A percentile compares a stretch with the other conserved stretches of the same genome.
phyloP scores from a whole-genome alignment of 1,140 invertebrate genomes.

The Drosophila cardini region DNA sequence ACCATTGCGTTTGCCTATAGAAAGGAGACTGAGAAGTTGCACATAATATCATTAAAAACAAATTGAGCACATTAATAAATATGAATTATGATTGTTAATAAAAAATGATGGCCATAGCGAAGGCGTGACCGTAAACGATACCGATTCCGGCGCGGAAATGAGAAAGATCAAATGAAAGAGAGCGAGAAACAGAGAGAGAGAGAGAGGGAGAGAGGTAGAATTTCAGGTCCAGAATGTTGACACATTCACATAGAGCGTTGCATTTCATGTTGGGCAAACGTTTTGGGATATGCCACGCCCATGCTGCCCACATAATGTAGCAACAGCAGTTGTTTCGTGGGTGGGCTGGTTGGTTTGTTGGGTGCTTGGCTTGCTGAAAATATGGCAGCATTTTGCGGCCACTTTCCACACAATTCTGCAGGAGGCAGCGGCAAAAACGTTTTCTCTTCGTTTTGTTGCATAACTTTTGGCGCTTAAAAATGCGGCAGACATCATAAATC shows the following conservation, averaged over 20 bases:
- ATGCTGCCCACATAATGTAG: neutral
- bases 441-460: conserved; percentile 62
- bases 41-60: conserved; percentile 76
- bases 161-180: neutral
- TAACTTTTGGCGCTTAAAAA: conserved; percentile 66
- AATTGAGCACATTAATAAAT: conserved; percentile 79
- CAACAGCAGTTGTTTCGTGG: conserved; percentile 12
- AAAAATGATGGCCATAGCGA: conserved; percentile 55
- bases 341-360: neutral
- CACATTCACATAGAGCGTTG: conserved; percentile 40
- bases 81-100: conserved; percentile 79
- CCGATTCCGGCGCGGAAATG: conserved; percentile 15
- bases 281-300: conserved; percentile 12
- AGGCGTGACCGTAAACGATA: conserved; percentile 35
- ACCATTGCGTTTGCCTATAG: conserved; percentile 1
- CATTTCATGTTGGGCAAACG: conserved; percentile 17
- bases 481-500: conserved; percentile 76
- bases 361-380: conserved; percentile 13
- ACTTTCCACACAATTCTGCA: conserved; percentile 41
- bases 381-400: conserved; percentile 47
- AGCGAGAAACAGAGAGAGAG: too few relatives aligned
- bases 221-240: conserved; percentile 41
- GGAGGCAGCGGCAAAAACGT: conserved; percentile 34
- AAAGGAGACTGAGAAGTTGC: conserved; percentile 5
- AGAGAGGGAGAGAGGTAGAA: too few relatives aligned